phyloP scores from a whole-genome alignment of 2,113 vertebrate species.

The Benthochromis sp. region DNA sequence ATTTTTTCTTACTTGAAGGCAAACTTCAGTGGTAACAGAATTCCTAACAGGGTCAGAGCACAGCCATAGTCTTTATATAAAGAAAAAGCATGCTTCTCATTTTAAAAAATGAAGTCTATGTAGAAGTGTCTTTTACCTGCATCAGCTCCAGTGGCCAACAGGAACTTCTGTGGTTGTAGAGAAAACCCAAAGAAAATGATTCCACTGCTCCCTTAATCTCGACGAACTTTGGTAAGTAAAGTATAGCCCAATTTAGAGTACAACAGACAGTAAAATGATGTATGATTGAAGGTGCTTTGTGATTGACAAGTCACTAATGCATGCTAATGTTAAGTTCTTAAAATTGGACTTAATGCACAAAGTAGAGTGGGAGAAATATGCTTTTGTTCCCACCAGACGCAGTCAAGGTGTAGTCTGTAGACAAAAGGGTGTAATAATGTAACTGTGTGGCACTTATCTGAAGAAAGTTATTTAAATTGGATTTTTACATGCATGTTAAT shows the following conservation, averaged over 20 bases:
- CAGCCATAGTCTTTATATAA: neutral
- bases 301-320: neutral
- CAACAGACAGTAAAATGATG: neutral
- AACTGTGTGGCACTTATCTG: neutral
- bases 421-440: neutral
- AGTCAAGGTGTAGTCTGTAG: neutral
- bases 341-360: neutral
- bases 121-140: neutral
- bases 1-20: neutral
- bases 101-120: neutral
- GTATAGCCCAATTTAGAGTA: neutral
- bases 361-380: neutral
- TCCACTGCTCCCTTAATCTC: neutral
- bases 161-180: neutral
- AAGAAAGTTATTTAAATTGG: neutral
- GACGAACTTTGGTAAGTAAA: accelerated
- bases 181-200: neutral
- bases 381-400: neutral
- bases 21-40: accelerated
- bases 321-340: neutral
- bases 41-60: neutral
- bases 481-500: neutral
- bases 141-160: accelerated
- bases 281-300: neutral
- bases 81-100: neutral